Evolutionary conservation across 1,140 invertebrate genomes (phyloP), one percentile per base, ranked within the genome.

Genomic region (Microplitis mediator): DNA sequence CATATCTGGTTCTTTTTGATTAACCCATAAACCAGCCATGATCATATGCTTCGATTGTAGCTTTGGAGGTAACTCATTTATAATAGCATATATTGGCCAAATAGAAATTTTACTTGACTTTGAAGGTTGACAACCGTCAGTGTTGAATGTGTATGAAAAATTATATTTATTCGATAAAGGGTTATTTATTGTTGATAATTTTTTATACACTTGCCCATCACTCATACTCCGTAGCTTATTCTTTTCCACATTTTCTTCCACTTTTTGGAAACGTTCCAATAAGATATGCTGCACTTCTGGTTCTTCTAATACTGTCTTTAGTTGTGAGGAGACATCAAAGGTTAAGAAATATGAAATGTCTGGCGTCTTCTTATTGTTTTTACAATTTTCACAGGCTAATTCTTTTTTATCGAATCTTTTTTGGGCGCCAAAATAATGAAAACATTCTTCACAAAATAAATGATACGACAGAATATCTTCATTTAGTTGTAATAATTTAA

Each of bases 131-230:
- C 75, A 76, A 0, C 70, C 72, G 45, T 76, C 73, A 0, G 73
- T 74, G 34, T 74, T 76, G 34, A 74, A 72, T 32, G 60, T 62
- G n/a, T 76, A 76, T 2, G 66, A 72, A 3, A 76, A 72, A 64
- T 76, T n/a, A n/a, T n/a, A n/a, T n/a, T n/a, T n/a, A n/a, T n/a
- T n/a, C n/a, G n/a, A n/a, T n/a, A n/a, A n/a, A n/a, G n/a, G n/a
- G n/a, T n/a, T n/a, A n/a, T n/a, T n/a, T n/a, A n/a, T n/a, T n/a
- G n/a, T n/a, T n/a, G n/a, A n/a, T n/a, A n/a, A n/a, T n/a, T n/a
- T n/a, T n/a, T n/a, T n/a, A n/a, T n/a, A n/a, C n/a, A n/a, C n/a
- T n/a, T n/a, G n/a, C n/a, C n/a, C n/a, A n/a, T n/a, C n/a, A n/a
- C n/a, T n/a, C n/a, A n/a, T n/a, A n/a, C n/a, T n/a, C n/a, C n/a